phyloP scores from a whole-genome alignment of 1,140 invertebrate species.

The Drosophila repletoides region DNA sequence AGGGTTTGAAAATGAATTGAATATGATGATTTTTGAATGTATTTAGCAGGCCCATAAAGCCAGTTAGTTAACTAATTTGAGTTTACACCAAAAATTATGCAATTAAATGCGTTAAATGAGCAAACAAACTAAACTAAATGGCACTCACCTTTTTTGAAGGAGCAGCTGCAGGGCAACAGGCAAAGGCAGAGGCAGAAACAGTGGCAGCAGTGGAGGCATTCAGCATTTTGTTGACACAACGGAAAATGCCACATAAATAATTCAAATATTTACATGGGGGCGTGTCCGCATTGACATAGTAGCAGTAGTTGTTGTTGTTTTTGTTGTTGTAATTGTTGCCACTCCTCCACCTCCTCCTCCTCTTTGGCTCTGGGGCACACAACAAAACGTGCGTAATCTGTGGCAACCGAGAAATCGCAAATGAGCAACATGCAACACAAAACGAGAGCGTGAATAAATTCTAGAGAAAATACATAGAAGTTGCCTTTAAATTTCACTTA shows the following conservation, averaged over 20 bases:
- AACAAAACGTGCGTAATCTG: slow-evolving; percentile 73
- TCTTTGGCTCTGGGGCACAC: slow-evolving; percentile 35
- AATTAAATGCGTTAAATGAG: slow-evolving; percentile 72
- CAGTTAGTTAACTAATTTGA: slow-evolving; percentile 33
- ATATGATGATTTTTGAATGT: slow-evolving; percentile 4
- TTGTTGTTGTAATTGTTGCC: no score
- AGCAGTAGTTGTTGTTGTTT: slow-evolving; percentile 4
- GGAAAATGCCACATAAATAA: slow-evolving; percentile 76
- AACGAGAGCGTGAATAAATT: slow-evolving; percentile 4
- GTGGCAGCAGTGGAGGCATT: background rate
- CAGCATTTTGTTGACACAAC: slow-evolving; percentile 51
- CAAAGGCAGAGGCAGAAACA: no score
- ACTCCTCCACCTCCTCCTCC: background rate
- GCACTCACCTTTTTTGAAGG: slow-evolving; percentile 10
- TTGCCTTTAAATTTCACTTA: no score
- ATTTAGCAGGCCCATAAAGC: background rate
- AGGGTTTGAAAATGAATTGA: background rate
- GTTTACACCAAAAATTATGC: slow-evolving; percentile 63
- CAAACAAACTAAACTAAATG: slow-evolving; percentile 61
- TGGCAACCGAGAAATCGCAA: slow-evolving; percentile 19
- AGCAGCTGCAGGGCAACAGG: background rate
- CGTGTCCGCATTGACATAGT: background rate
- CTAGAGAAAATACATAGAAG: background rate
- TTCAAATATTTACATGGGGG: slow-evolving; percentile 62
- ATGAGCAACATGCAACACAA: background rate